Evolutionary conservation across 37 sponge, comb jelly and placozoan genomes (phyloP).

Genomic region (Oopsacas minuta): DNA sequence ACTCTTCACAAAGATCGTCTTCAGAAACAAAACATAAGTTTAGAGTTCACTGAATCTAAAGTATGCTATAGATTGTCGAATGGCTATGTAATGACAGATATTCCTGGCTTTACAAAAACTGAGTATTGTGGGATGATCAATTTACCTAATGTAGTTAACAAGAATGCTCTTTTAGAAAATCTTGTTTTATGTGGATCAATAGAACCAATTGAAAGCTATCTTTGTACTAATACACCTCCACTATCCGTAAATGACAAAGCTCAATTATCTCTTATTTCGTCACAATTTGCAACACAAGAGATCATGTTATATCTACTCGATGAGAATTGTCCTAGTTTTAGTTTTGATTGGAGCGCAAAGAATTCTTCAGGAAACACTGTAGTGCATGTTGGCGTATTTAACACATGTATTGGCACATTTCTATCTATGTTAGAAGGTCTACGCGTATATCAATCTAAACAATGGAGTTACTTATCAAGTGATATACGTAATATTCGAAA

Average conservation of each 20-base stretch:
- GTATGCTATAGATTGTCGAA: neutral
- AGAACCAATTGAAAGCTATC: neutral
- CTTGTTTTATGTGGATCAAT: neutral
- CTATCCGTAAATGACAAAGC: neutral
- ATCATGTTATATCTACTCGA: neutral
- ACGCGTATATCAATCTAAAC: neutral
- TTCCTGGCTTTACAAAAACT: neutral
- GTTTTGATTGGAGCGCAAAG: neutral
- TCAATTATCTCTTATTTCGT: neutral
- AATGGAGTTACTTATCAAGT: neutral
- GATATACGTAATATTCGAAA: neutral
- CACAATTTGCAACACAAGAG: neutral
- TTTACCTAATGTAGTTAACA: neutral
- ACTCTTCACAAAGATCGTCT: neutral
- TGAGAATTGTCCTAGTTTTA: neutral
- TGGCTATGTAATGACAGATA: conserved; percentile 1
- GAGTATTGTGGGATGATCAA: neutral
- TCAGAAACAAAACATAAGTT: neutral
- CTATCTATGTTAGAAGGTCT: neutral
- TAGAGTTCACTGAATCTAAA: neutral
- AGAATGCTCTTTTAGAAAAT: neutral
- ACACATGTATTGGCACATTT: neutral
- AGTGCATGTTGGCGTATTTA: neutral
- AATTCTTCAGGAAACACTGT: neutral
- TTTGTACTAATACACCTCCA: neutral